phyloP scores from a whole-genome alignment of 1,140 invertebrate species.

The Bombus balteatus region DNA sequence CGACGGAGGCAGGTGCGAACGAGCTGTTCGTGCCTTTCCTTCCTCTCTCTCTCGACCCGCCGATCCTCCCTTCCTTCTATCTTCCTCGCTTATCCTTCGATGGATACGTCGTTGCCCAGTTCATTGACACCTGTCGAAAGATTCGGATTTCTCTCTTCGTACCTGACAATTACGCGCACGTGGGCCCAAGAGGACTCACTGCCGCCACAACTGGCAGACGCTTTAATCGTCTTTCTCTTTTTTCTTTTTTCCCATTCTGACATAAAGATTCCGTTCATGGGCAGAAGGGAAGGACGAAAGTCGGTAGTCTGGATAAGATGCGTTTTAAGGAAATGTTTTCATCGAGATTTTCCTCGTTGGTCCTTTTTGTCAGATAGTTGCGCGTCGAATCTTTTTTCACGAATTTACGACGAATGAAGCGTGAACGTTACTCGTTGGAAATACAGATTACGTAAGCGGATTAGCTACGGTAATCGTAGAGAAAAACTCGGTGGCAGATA shows the following conservation, averaged over 20 bases:
- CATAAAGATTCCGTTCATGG: conserved; percentile 24
- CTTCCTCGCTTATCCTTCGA: conserved; percentile 66
- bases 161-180: conserved; percentile 72
- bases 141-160: conserved; percentile 70
- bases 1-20: conserved; percentile 65
- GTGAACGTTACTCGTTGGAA: neutral
- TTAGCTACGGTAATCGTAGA: neutral
- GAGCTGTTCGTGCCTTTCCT: conserved; percentile 49
- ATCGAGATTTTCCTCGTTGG: neutral
- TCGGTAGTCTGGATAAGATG: neutral
- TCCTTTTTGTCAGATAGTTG: no score
- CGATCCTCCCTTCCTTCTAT: conserved; percentile 32
- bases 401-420: neutral
- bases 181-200: conserved; percentile 53
- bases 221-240: conserved; percentile 15
- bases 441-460: neutral
- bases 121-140: conserved; percentile 79
- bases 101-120: conserved; percentile 69
- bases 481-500: conserved; percentile 15
- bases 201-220: conserved; percentile 47
- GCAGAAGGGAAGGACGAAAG: neutral
- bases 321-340: neutral
- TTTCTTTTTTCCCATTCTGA: neutral
- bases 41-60: conserved; percentile 24
- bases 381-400: neutral